Evolutionary conservation across 2,888 invertebrate species (phyloP).

Genomic region (Lagria hirta): DNA sequence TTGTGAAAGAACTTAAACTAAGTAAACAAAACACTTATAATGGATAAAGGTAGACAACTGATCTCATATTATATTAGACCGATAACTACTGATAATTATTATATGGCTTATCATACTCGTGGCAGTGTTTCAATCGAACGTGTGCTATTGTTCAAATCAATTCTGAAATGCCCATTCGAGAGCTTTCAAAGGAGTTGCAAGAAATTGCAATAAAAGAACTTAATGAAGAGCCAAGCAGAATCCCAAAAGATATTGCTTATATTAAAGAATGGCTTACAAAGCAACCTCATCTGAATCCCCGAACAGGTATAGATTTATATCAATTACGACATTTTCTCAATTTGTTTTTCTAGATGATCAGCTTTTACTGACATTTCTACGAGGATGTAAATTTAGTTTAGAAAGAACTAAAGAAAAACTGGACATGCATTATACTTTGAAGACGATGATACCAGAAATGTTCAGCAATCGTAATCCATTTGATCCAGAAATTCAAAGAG

Average conservation of each 20-base stretch:
- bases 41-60: too few relatives aligned
- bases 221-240: conserved; percentile 57
- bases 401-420: conserved; percentile 58
- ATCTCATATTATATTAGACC: too few relatives aligned
- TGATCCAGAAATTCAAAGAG: conserved; percentile 34
- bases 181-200: conserved; percentile 54
- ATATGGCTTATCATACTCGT: too few relatives aligned
- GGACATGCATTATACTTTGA: conserved; percentile 61
- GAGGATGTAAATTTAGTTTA: conserved; percentile 63
- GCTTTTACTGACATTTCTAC: conserved; percentile 62
- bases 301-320: conserved; percentile 60
- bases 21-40: too few relatives aligned
- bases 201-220: conserved; percentile 57
- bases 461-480: conserved; percentile 52
- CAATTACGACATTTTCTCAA: too few relatives aligned
- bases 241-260: conserved; percentile 56
- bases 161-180: conserved; percentile 12
- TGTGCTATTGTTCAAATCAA: too few relatives aligned
- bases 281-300: conserved; percentile 60
- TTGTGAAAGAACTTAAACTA: too few relatives aligned
- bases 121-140: too few relatives aligned
- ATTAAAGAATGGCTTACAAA: conserved; percentile 61
- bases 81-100: too few relatives aligned
- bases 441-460: conserved; percentile 58
- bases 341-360: conserved; percentile 62